Percentiles rank a stretch among this genome's conserved stretches.
Conservation (phyloP, 2,888 invertebrate species). For the Mactromeris polynyma region DNA sequence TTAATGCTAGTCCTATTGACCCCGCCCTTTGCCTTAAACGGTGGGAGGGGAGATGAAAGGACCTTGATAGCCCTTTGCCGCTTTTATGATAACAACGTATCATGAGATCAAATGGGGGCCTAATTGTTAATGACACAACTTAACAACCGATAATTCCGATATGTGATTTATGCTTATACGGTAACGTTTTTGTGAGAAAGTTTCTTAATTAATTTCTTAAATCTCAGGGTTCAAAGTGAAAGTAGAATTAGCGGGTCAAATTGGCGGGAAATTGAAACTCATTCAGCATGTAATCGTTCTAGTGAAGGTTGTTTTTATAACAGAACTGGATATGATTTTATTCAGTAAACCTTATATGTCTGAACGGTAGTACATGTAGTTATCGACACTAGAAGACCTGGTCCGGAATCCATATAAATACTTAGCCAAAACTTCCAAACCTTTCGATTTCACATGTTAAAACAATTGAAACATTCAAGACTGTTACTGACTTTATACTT, state of each 20-base stretch:
- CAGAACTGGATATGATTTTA: neutral
- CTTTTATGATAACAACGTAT: slow-evolving; percentile 42
- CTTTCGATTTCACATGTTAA: too few relatives aligned
- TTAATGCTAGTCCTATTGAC: slow-evolving; percentile 40
- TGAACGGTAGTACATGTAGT: too few relatives aligned
- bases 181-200: slow-evolving; percentile 50
- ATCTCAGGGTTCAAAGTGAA: slow-evolving; percentile 39
- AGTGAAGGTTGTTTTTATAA: neutral
- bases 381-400: too few relatives aligned
- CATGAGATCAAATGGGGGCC: slow-evolving; percentile 45
- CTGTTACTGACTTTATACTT: too few relatives aligned
- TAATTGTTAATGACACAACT: slow-evolving; percentile 68
- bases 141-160: slow-evolving; percentile 45
- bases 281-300: neutral
- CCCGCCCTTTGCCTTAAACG: slow-evolving; percentile 30
- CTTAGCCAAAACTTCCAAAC: too few relatives aligned
- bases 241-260: slow-evolving; percentile 40
- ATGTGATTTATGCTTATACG: slow-evolving; percentile 58
- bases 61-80: slow-evolving; percentile 48
- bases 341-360: too few relatives aligned
- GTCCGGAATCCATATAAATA: too few relatives aligned
- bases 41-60: slow-evolving; percentile 67
- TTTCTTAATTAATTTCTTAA: slow-evolving; percentile 11
- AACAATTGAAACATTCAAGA: too few relatives aligned
- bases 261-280: slow-evolving; percentile 58